Conservation (phyloP, 2,797 vertebrate genomes). For the Alexandromys oeconomus region DNA sequence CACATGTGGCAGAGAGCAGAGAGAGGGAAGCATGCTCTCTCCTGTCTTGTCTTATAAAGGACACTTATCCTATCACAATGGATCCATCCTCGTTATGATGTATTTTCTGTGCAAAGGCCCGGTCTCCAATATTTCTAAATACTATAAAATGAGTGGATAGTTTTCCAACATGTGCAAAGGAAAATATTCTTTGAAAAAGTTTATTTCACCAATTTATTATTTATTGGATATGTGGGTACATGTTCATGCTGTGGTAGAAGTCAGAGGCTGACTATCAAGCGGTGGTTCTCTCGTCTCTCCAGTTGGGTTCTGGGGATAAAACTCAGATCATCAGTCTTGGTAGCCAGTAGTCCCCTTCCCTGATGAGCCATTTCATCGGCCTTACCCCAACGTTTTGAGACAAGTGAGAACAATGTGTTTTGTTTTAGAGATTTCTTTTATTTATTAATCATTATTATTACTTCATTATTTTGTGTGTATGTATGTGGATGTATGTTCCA, state of each 20-base stretch:
- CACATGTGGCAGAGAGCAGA: background rate
- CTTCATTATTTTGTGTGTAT: background rate
- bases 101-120: background rate
- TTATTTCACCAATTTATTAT: background rate
- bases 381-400: background rate
- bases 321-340: background rate
- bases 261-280: background rate
- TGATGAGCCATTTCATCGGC: too few relatives aligned
- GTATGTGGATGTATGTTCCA: background rate
- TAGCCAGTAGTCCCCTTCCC: background rate
- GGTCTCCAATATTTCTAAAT: background rate
- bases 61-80: background rate
- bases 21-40: background rate
- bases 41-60: background rate
- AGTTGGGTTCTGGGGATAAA: background rate
- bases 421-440: background rate
- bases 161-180: background rate
- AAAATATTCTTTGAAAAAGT: background rate
- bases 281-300: background rate
- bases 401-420: background rate
- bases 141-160: background rate
- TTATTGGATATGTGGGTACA: background rate
- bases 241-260: background rate
- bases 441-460: background rate
- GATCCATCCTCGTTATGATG: background rate